Evolutionary conservation across 1,140 invertebrate genomes (phyloP), one percentile per base, ranked within the genome.

Genomic region (Coboldia fuscipes): DNA sequence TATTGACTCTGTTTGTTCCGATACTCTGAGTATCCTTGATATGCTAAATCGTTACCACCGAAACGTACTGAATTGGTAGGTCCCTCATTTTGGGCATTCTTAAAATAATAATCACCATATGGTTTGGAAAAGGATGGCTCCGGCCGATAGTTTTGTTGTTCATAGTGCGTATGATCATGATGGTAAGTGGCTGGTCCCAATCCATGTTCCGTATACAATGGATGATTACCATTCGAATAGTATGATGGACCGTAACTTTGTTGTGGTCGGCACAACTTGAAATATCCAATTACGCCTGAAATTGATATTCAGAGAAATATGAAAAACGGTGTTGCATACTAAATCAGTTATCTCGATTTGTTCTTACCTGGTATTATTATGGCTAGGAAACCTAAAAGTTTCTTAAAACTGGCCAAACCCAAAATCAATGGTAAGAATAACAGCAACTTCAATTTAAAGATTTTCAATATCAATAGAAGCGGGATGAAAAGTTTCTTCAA

Each of bases 401-500:
- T 83, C 54, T 84, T 82, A 46, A 84, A 77, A 15, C 78, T 80
- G 7, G 72, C 78, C 36, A 84, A 54, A 9, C 79, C 78, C 19
- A 84, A 58, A 31, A 84, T 80, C 38, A 83, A 60, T 2, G 79
- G 79, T 45, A 84, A 48, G 56, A 84, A 80, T 3, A 83, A 58
- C 2, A 84, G 56, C 13, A 84, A 55, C 43, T 83, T 84, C 44
- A 84, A 44, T 50, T 84, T 84, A 63, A 84, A 83, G 30, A 84
- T 60, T 50, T 84, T 84, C 36, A 84, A 49, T 33, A 84, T 68
- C 36, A 84, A 51, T 42, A 84, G 51, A 62, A 83, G 65, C 1
- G 78, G 79, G 39, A 84, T 74, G 42, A 84, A 69, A n/a, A 84
- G 58, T 46, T 75, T 81, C 62, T 75, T 79, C 33, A 83, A 53